These are phyloP conservation scores for Meleagris gallopavo DNA, from an alignment of 2,113 vertebrate species.

Conservation along the genomic window DNA sequence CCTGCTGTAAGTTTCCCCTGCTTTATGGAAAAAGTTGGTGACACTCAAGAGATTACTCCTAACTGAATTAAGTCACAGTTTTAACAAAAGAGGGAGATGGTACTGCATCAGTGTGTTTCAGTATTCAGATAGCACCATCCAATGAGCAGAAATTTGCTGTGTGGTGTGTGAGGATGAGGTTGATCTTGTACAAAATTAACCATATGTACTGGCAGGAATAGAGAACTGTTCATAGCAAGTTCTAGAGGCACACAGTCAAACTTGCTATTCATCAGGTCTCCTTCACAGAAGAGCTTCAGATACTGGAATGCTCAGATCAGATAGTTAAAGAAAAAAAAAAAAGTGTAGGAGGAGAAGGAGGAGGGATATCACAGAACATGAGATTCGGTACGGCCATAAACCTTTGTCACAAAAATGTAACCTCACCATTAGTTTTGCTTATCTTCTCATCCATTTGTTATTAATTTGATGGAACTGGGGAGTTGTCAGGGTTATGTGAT, in stretches of 20 bases:
- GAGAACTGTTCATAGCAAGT: background rate
- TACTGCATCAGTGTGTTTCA: background rate
- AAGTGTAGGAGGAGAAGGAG: conserved; percentile 1
- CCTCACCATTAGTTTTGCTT: conserved; percentile 78
- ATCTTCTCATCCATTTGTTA: conserved; percentile 84
- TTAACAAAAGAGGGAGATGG: background rate
- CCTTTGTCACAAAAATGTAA: conserved; percentile 80
- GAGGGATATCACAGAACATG: conserved; percentile 69
- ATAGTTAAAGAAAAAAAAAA: conserved; percentile 54
- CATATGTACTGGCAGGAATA: background rate
- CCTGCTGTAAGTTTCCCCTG: background rate
- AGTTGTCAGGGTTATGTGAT: conserved; percentile 77
- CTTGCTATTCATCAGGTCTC: conserved; percentile 6
- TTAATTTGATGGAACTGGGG: conserved; percentile 81
- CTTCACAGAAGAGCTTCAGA: conserved; percentile 15
- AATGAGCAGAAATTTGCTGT: background rate
- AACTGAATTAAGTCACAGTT: background rate
- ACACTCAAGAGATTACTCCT: background rate
- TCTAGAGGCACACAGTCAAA: background rate
- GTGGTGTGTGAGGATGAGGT: background rate
- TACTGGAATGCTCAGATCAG: conserved; percentile 71
- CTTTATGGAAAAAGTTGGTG: background rate
- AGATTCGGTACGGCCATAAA: conserved; percentile 78
- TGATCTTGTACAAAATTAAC: background rate
- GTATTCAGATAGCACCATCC: background rate